phyloP scores from a whole-genome alignment of 1,140 invertebrate genomes.

The Gonatopus flavifemur region DNA sequence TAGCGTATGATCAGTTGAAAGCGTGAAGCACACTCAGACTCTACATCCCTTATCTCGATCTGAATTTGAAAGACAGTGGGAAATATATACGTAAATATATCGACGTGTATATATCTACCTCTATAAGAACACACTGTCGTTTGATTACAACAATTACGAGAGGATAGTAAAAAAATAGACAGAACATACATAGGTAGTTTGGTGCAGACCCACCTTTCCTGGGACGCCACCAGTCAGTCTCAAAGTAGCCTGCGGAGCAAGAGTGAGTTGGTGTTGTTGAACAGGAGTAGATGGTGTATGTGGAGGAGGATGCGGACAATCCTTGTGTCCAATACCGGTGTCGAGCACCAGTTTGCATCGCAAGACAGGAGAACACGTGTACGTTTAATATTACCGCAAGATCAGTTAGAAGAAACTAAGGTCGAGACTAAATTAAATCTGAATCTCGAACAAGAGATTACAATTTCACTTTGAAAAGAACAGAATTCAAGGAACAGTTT shows the following conservation, averaged over 20 bases:
- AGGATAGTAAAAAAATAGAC: slow-evolving; percentile 50
- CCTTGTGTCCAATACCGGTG: slow-evolving; percentile 66
- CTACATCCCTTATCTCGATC: slow-evolving; percentile 22
- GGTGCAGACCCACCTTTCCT: slow-evolving; percentile 82
- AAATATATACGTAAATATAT: background rate
- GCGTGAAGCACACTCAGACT: slow-evolving; percentile 21
- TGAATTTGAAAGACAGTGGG: slow-evolving; percentile 14
- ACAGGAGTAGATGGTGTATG: slow-evolving; percentile 67
- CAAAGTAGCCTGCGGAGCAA: slow-evolving; percentile 84
- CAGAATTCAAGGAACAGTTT: too few relatives aligned
- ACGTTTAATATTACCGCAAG: slow-evolving; percentile 52
- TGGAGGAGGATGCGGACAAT: slow-evolving; percentile 87
- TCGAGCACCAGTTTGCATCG: slow-evolving; percentile 49
- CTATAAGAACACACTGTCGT: slow-evolving; percentile 35
- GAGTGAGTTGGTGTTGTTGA: slow-evolving; percentile 60
- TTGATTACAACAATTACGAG: slow-evolving; percentile 40
- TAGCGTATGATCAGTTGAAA: slow-evolving; percentile 16
- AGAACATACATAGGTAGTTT: slow-evolving; percentile 60
- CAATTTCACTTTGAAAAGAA: too few relatives aligned
- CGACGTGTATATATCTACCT: slow-evolving; percentile 42
- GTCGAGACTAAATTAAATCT: too few relatives aligned
- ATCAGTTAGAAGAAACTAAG: slow-evolving; percentile 49
- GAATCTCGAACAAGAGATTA: too few relatives aligned
- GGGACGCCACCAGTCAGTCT: slow-evolving; percentile 90
- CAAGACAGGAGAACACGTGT: slow-evolving; percentile 49